Evolutionary conservation across 2,113 vertebrate species (phyloP).

Genomic region (Edolisoma coerulescens): DNA sequence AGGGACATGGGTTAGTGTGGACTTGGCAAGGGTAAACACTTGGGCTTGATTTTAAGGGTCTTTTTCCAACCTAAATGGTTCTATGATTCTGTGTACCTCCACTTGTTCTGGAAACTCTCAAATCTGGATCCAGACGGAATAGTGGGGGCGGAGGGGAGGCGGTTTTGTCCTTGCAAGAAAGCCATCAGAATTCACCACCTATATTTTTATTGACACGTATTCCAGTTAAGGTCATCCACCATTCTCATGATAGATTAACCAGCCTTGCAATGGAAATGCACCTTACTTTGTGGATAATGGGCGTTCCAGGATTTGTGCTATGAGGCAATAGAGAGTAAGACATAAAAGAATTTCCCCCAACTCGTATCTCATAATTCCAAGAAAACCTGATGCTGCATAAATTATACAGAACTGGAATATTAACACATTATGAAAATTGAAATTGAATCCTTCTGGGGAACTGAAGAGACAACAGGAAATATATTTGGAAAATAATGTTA

Average conservation of each 20-base stretch:
- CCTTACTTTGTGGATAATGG: neutral
- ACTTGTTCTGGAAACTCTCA: neutral
- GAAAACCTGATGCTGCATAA: neutral
- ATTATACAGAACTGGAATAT: neutral
- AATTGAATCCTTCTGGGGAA: neutral
- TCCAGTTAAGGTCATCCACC: neutral
- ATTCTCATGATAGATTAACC: neutral
- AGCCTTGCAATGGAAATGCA: neutral
- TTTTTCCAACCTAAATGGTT: neutral
- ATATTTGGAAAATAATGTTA: neutral
- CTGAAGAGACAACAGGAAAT: neutral
- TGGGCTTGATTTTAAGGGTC: neutral
- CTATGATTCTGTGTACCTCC: neutral
- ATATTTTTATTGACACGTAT: neutral
- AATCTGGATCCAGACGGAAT: neutral
- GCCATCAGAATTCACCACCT: neutral
- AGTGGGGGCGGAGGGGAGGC: accelerated
- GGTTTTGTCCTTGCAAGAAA: neutral
- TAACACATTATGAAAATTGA: neutral
- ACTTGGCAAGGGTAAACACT: neutral
- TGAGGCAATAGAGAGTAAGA: neutral
- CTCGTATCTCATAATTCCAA: neutral
- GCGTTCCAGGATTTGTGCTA: neutral
- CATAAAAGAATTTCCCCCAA: neutral
- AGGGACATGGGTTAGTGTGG: neutral